Percentiles rank a stretch among this genome's conserved stretches.
Evolutionary conservation across 2,797 vertebrate species (phyloP).

Genomic region (Holocentrus rufus): DNA sequence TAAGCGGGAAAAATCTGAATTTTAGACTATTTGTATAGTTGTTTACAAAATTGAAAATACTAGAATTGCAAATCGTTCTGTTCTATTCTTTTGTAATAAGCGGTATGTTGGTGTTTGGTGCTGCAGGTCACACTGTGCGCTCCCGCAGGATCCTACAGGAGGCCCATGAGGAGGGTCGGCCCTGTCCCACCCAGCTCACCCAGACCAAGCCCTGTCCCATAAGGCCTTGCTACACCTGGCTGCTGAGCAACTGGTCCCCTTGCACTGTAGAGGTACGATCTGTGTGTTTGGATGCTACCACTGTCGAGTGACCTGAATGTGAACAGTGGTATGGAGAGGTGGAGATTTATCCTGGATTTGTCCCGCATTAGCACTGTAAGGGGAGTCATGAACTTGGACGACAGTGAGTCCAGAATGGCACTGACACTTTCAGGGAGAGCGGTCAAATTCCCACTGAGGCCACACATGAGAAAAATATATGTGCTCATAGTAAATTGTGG

Average conservation of each 20-base stretch:
- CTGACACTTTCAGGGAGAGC: neutral
- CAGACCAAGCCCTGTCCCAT: conserved; percentile 90
- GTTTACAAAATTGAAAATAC: too few relatives aligned
- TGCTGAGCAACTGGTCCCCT: conserved; percentile 88
- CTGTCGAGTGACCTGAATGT: neutral
- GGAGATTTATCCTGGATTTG: neutral
- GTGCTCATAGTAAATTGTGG: too few relatives aligned
- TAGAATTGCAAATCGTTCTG: neutral
- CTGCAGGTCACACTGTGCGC: conserved; percentile 86
- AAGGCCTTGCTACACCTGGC: conserved; percentile 92
- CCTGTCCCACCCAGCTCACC: conserved; percentile 87
- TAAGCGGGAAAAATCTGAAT: too few relatives aligned
- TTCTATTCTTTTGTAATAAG: neutral
- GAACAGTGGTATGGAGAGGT: too few relatives aligned
- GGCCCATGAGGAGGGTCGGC: conserved; percentile 88
- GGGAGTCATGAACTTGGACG: neutral
- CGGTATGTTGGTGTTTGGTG: neutral
- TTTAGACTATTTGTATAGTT: too few relatives aligned
- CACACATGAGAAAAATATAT: too few relatives aligned
- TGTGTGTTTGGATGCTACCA: neutral
- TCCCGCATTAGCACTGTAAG: neutral
- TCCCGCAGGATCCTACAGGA: conserved; percentile 86
- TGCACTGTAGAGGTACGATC: conserved; percentile 89
- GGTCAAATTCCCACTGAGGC: too few relatives aligned
- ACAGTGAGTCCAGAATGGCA: too few relatives aligned